Conservation (phyloP, 2,888 invertebrate genomes). For the Lymantria dispar region DNA sequence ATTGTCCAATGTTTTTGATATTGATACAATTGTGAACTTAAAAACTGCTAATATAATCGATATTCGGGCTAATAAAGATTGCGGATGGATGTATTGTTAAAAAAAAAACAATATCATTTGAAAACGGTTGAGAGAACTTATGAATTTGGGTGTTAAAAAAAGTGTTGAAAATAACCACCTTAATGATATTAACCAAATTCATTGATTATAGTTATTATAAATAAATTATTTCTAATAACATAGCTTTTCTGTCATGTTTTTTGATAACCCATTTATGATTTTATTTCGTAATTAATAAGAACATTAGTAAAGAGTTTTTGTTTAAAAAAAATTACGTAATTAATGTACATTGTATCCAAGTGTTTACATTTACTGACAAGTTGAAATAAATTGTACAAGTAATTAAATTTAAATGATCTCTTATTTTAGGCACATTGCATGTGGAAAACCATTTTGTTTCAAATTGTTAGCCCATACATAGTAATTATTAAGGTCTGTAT, state of each 20-base stretch:
- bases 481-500: conserved; percentile 29
- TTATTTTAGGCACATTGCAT: conserved; percentile 3
- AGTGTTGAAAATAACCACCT: conserved; percentile 7
- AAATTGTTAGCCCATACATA: conserved; percentile 24
- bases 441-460: not conserved
- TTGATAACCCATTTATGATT: conserved; percentile 3
- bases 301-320: not conserved
- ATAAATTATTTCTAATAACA: conserved; percentile 13
- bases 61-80: conserved; percentile 7
- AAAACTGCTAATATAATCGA: conserved; percentile 4
- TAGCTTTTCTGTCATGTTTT: conserved; percentile 10
- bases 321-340: not conserved
- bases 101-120: too few species aligned
- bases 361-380: not conserved
- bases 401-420: not conserved
- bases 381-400: not conserved
- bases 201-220: conserved; percentile 11
- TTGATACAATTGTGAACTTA: conserved; percentile 11
- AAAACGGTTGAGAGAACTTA: not conserved
- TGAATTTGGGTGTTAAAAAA: conserved; percentile 10
- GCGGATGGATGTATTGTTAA: conserved; percentile 9
- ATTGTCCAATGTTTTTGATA: conserved; percentile 3
- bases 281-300: not conserved
- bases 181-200: conserved; percentile 14
- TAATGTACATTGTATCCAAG: not conserved